Evolutionary conservation across 2,888 invertebrate species (phyloP).

Genomic region (Aromia moschata): DNA sequence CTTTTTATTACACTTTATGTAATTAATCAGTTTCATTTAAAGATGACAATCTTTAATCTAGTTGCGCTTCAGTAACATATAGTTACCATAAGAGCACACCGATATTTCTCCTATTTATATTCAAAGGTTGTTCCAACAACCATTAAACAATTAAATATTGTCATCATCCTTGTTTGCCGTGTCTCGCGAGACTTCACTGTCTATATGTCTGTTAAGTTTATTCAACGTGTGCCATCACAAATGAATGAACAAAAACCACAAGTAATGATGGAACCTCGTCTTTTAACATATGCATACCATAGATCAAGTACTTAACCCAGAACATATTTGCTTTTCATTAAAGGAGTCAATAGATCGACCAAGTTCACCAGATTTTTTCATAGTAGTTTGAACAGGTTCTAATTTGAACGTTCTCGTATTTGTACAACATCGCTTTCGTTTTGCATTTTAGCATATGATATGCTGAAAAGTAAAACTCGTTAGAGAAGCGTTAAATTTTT

Average conservation of each 20-base stretch:
- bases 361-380: too few species aligned
- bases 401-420: too few species aligned
- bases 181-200: constrained; percentile 12
- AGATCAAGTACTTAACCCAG: constrained; percentile 4
- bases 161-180: constrained; percentile 13
- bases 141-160: constrained; percentile 22
- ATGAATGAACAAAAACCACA: constrained; percentile 19
- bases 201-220: constrained; percentile 13
- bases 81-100: neutral
- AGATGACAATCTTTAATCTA: too few species aligned
- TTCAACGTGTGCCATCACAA: neutral
- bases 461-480: too few species aligned
- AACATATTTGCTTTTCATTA: constrained; percentile 18
- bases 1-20: too few species aligned
- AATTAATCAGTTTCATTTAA: too few species aligned
- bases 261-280: constrained; percentile 1
- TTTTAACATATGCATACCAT: neutral
- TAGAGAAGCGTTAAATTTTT: too few species aligned
- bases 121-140: constrained; percentile 4
- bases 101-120: neutral
- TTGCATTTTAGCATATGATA: too few species aligned
- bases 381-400: too few species aligned
- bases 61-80: too few species aligned
- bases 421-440: too few species aligned
- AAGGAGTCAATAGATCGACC: constrained; percentile 9